phyloP scores from a whole-genome alignment of 1,140 invertebrate genomes.

The Ceratoteleas bidentatus region DNA sequence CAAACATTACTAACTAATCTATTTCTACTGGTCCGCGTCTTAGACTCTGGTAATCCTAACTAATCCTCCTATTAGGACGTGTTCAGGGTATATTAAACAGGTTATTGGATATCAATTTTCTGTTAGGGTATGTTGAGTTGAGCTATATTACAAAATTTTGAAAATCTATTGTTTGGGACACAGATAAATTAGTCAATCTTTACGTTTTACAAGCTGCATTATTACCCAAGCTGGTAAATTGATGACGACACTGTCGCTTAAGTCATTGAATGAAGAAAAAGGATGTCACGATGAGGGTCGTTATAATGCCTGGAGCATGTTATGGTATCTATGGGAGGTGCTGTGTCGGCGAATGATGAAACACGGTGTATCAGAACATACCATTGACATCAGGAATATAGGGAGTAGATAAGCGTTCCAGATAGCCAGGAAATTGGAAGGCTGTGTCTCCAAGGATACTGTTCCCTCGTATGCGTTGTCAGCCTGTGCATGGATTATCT shows the following conservation, averaged over 20 bases:
- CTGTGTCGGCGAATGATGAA: constrained; percentile 36
- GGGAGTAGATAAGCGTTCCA: constrained; percentile 42
- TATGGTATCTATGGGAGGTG: constrained; percentile 24
- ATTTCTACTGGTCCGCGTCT: no score
- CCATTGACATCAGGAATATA: constrained; percentile 49
- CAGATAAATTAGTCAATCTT: constrained; percentile 55
- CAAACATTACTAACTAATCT: constrained; percentile 43
- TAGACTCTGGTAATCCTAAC: no score
- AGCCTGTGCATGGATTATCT: constrained; percentile 31
- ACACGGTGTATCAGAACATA: constrained; percentile 48
- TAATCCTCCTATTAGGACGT: no score
- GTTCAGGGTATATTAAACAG: no score
- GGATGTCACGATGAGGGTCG: constrained; percentile 29
- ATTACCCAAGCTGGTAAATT: constrained; percentile 41
- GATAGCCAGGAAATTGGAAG: constrained; percentile 57
- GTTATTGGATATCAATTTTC: no score
- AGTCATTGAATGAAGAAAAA: constrained; percentile 47
- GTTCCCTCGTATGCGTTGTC: constrained; percentile 24
- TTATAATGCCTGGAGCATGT: constrained; percentile 38
- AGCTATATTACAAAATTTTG: no score
- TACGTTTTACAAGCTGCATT: constrained; percentile 42
- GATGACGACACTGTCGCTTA: constrained; percentile 14
- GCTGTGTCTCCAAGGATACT: constrained; percentile 46
- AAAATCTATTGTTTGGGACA: constrained; percentile 19
- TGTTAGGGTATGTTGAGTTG: no score